These are phyloP conservation scores for Sylvicola cinctus DNA, from an alignment of 2,888 invertebrate genomes.

Conservation along the genomic window DNA sequence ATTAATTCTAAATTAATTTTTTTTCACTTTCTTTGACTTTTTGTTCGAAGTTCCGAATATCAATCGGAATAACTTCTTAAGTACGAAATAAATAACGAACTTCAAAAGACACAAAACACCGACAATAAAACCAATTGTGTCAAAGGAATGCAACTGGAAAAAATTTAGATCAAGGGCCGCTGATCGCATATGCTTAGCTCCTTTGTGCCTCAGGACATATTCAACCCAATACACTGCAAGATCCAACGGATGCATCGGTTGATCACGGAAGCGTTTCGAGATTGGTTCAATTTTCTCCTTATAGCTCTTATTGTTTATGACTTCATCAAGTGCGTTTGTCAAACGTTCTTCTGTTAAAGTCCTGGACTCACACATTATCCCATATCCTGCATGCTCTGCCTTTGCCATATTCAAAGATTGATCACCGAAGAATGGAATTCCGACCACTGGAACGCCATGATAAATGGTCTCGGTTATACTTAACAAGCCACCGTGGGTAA, in stretches of 20 bases:
- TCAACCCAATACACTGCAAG: constrained; percentile 31
- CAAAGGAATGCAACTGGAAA: constrained; percentile 3
- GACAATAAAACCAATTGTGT: constrained; percentile 4
- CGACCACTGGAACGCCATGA: constrained; percentile 1
- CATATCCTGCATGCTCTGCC: constrained; percentile 2
- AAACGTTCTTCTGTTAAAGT: constrained; percentile 1
- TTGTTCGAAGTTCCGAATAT: too few relatives aligned
- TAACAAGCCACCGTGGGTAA: constrained; percentile 32
- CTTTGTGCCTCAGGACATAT: constrained; percentile 21
- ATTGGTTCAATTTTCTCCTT: constrained; percentile 13
- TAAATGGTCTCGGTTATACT: constrained; percentile 15
- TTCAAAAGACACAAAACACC: neutral
- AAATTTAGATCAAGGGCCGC: constrained; percentile 6
- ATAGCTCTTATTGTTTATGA: constrained; percentile 2
- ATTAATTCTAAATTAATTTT: too few relatives aligned
- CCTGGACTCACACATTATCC: neutral
- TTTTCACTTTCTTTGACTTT: too few relatives aligned
- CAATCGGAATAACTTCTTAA: too few relatives aligned
- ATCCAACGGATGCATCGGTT: constrained; percentile 26
- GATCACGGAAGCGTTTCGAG: constrained; percentile 23
- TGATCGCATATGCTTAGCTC: constrained; percentile 12
- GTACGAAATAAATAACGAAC: too few relatives aligned
- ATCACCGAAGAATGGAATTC: constrained; percentile 5
- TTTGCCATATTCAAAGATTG: constrained; percentile 4
- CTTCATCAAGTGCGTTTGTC: neutral